Conservation (phyloP, 1,140 invertebrate genomes). For the Drosophila bifasciata region DNA sequence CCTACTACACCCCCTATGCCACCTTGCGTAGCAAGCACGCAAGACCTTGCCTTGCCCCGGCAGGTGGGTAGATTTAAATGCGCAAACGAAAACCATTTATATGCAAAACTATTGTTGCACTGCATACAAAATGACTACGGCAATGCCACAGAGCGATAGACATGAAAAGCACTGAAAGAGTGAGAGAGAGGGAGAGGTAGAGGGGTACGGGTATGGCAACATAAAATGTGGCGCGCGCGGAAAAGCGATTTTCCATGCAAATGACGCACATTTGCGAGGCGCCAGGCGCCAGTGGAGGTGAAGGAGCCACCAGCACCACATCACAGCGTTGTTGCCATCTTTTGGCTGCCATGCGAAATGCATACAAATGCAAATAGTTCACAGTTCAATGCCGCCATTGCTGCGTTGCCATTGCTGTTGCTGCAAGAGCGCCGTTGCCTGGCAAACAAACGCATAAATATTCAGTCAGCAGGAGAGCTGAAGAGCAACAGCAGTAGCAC, state of each 20-base stretch:
- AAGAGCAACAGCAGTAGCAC: constrained; percentile 2
- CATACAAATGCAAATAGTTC: constrained; percentile 74
- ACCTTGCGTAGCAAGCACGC: constrained; percentile 1
- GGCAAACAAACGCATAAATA: constrained; percentile 80
- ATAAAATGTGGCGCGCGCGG: constrained; percentile 53
- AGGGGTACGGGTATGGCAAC: constrained; percentile 14
- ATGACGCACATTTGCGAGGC: constrained; percentile 75
- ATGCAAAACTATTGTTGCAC: constrained; percentile 84
- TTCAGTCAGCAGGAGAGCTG: constrained; percentile 36
- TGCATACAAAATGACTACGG: constrained; percentile 77
- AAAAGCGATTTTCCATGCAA: constrained; percentile 79
- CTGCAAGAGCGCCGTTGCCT: constrained; percentile 40
- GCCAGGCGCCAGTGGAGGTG: constrained; percentile 21
- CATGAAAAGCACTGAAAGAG: constrained; percentile 9
- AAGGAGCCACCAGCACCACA: constrained; percentile 1
- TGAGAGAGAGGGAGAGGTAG: constrained; percentile 5
- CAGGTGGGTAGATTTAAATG: constrained; percentile 75
- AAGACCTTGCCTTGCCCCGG: neutral
- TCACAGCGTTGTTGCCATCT: constrained; percentile 59
- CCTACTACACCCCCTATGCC: too few relatives aligned
- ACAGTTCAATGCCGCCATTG: constrained; percentile 65
- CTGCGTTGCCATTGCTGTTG: constrained; percentile 37
- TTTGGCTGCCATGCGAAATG: constrained; percentile 74
- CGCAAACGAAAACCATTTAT: constrained; percentile 82
- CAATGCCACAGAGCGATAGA: constrained; percentile 16